Evolutionary conservation across 2,888 invertebrate genomes (phyloP).

Genomic region (Flabesymbios commensalis): DNA sequence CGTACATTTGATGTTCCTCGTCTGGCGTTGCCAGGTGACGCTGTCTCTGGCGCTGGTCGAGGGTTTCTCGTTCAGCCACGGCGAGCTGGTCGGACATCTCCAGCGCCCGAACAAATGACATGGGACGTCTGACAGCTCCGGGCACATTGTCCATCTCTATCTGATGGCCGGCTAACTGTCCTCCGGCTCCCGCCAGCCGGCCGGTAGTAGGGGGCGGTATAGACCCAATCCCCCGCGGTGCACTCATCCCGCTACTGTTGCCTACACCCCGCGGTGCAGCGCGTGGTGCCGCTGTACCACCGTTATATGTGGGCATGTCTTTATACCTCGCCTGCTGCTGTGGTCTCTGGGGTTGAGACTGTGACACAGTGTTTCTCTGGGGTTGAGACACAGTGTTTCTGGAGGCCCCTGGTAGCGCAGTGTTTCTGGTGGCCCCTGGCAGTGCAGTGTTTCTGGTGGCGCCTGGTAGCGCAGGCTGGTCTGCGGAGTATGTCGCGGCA

Average conservation of each 20-base stretch:
- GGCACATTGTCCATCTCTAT: constrained; percentile 34
- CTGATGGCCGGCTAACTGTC: neutral
- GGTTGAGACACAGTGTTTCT: too few species aligned
- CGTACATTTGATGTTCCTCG: constrained; percentile 18
- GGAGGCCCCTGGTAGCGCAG: too few species aligned
- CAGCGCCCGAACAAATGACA: constrained; percentile 60
- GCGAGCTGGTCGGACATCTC: constrained; percentile 58
- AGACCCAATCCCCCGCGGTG: neutral
- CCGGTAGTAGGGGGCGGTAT: neutral
- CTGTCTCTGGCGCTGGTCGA: constrained; percentile 10
- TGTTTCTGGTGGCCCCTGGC: too few species aligned
- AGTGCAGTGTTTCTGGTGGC: too few species aligned
- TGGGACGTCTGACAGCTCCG: constrained; percentile 44
- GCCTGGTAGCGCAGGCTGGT: too few species aligned
- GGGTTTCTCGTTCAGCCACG: constrained; percentile 14
- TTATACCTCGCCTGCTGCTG: too few species aligned
- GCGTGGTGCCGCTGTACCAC: constrained; percentile 9
- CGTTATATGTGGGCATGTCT: too few species aligned
- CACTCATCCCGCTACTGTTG: neutral
- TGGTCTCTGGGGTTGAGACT: too few species aligned
- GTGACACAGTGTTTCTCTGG: too few species aligned
- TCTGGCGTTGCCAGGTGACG: neutral
- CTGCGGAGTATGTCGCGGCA: too few species aligned
- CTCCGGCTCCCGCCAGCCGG: neutral
- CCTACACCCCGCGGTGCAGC: neutral